phyloP scores from a whole-genome alignment of 2,888 invertebrate species.

The Julus scandinavius region DNA sequence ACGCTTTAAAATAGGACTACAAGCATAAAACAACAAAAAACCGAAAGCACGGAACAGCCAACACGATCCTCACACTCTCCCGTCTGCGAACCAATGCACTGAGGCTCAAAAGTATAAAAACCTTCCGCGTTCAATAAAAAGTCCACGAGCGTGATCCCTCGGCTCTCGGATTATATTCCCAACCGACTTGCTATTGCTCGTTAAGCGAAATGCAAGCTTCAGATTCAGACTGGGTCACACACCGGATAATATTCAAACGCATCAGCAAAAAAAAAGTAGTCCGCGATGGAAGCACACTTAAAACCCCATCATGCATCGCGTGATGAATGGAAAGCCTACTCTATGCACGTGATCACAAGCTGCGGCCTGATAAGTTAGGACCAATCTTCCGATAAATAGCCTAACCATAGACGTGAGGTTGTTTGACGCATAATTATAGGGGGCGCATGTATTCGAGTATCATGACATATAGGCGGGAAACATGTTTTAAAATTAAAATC shows the following conservation, averaged over 20 bases:
- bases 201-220: background rate
- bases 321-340: background rate
- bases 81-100: background rate
- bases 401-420: background rate
- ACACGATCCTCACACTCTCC: background rate
- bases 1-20: background rate
- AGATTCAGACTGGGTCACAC: background rate
- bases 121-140: slow-evolving; percentile 15
- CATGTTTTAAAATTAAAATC: too few relatives aligned
- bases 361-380: background rate
- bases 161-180: background rate
- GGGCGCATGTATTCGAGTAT: too few relatives aligned
- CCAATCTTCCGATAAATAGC: background rate
- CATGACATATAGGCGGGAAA: too few relatives aligned
- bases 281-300: background rate
- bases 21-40: slow-evolving; percentile 33
- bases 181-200: background rate
- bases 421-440: too few relatives aligned
- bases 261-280: background rate
- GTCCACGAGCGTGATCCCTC: background rate
- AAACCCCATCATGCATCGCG: background rate
- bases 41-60: background rate
- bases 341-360: background rate
- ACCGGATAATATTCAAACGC: background rate
- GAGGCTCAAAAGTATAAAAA: background rate